Base-by-base conservation (phyloP, 2,113 vertebrate species). In the Lynx canadensis region DNA sequence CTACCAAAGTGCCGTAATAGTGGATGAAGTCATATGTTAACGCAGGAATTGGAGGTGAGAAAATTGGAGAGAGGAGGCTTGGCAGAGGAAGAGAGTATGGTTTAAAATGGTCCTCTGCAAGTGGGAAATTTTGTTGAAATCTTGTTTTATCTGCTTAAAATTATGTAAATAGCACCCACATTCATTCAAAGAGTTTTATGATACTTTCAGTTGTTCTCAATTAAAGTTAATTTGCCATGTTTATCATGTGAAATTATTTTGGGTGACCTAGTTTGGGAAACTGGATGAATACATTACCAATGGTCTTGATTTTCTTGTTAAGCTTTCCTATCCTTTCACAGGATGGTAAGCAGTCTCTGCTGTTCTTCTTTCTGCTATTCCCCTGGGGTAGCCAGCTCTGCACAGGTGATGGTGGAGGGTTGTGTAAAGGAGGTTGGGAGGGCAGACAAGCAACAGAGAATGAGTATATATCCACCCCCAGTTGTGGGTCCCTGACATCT, bases 161-260 rank as follows among this genome's bases (percentile, higher is more conserved):
- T 33, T 88, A 45, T 52, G 1, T 82, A 74, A 89, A 11, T 33
- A 89, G 11, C 16, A 88, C 7, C 86, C 31, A 50, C 9, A 29
- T 65, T 82, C 84, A 91, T 60, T 60, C 48, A 60, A 88, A 89
- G 73, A 65, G 27, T 55, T 84, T 63, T 65, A 71, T 52, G 81
- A 52, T 27, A 21, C 5, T 55, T 89, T 80, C 12, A 50, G 60
- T 82, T 96, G 78, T 78, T 84, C n/a, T 95, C 21, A 25, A 11
- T 41, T 76, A 27, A 52, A 78, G 68, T n/a, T 79, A 85, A 79
- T 86, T 93, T 71, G 73, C 15, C 65, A 86, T n/a, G 21, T 86
- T 82, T 66, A 11, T 50, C 6, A 57, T 66, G 15, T 23, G 3
- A n/a, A 52, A 80, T 84, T 85, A 9, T 13, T 57, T 78, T 41